Evolutionary conservation across 2,113 vertebrate species (phyloP).

Genomic region (Gadus chalcogrammus): DNA sequence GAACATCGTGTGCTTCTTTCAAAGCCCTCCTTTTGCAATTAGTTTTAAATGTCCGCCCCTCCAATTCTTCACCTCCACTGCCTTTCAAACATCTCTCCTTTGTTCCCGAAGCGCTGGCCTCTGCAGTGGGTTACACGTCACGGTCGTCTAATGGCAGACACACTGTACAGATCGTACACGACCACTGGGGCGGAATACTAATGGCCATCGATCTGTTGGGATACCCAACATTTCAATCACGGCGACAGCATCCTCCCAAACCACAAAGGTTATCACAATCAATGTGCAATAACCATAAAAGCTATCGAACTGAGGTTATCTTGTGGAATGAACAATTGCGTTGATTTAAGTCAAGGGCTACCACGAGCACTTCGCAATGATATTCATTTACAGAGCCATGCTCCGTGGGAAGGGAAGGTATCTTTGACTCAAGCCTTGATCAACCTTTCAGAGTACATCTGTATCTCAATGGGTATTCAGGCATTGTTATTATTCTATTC

Average conservation of each 20-base stretch:
- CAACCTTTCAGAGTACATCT: slow-evolving; percentile 24
- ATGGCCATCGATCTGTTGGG: slow-evolving; percentile 48
- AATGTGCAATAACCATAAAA: slow-evolving; percentile 61
- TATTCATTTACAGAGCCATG: neutral
- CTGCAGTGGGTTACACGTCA: slow-evolving; percentile 3
- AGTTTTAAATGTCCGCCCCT: neutral
- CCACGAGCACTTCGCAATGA: slow-evolving; percentile 6
- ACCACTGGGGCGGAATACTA: slow-evolving; percentile 33
- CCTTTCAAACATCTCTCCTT: neutral
- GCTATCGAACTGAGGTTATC: slow-evolving; percentile 28
- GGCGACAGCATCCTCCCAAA: slow-evolving; percentile 29
- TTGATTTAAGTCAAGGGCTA: slow-evolving; percentile 43
- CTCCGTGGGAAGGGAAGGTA: neutral
- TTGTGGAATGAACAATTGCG: slow-evolving; percentile 26
- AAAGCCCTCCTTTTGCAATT: too few species aligned
- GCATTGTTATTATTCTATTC: too few species aligned
- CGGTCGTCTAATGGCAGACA: slow-evolving; percentile 19
- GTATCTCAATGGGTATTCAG: slow-evolving; percentile 4
- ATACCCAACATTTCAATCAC: slow-evolving; percentile 49
- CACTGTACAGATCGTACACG: slow-evolving; percentile 2
- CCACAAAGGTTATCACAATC: slow-evolving; percentile 46
- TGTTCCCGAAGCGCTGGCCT: neutral
- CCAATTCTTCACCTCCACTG: neutral
- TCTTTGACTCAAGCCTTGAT: neutral
- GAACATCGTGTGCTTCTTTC: too few species aligned